A percentile compares a stretch with the other conserved stretches of the same genome.
These are phyloP conservation scores for Callitettix versicolor DNA, from an alignment of 1,140 invertebrate species.

Conservation along the genomic window DNA sequence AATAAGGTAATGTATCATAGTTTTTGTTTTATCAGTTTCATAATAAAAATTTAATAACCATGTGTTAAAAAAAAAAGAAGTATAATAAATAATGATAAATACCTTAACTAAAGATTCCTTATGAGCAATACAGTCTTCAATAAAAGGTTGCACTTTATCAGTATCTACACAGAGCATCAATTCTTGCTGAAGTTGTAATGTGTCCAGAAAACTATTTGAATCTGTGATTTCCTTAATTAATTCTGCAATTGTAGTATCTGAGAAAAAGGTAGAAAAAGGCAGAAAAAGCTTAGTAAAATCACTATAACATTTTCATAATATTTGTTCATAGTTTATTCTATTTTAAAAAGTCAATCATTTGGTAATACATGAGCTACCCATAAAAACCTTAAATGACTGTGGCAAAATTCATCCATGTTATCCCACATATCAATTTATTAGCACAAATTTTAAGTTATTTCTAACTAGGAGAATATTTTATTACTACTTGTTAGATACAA, in stretches of 20 bases:
- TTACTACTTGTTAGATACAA: no score
- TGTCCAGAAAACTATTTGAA: slow-evolving; percentile 51
- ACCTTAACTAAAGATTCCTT: slow-evolving; percentile 68
- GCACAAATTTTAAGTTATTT: no score
- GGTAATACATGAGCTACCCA: no score
- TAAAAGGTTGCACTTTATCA: slow-evolving; percentile 76
- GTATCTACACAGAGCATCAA: slow-evolving; percentile 83
- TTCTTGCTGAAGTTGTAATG: slow-evolving; percentile 73
- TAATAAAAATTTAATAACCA: no score
- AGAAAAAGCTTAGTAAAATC: background rate
- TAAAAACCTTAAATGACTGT: no score
- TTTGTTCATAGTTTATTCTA: background rate
- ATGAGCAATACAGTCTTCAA: slow-evolving; percentile 84
- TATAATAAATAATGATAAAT: slow-evolving; percentile 7
- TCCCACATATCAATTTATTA: no score
- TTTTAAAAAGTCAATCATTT: background rate
- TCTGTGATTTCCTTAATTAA: slow-evolving; percentile 61
- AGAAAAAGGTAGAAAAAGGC: slow-evolving; percentile 17
- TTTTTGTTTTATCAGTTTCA: no score
- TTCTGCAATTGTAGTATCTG: slow-evolving; percentile 67
- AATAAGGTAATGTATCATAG: no score
- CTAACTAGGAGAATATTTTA: no score
- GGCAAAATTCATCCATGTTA: no score
- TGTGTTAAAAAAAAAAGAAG: no score
- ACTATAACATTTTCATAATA: slow-evolving; percentile 23